Base-by-base conservation (phyloP, 2,113 vertebrate genomes). In the Aegypius monachus region DNA sequence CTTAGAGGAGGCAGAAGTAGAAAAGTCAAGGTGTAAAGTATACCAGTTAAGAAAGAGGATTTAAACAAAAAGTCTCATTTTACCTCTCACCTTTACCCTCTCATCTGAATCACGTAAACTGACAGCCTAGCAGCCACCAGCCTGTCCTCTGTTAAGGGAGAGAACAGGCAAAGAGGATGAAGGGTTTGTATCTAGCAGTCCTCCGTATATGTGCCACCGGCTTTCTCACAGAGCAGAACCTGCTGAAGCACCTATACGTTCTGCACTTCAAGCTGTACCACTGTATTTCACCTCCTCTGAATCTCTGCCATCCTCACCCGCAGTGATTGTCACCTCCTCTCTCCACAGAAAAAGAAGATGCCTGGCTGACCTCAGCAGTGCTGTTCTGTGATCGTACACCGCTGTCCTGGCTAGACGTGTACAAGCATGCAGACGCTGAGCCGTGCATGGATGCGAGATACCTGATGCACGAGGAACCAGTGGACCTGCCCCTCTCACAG, bases 361-460 rank as follows among this genome's bases (percentile, higher is more conserved):
- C 34, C 26, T 0, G 0, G 25, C 25, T n/a, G 68, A 65, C 43
- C 15, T 65, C 21, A 38, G 59, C 3, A 0, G 38, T 13, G 43
- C 11, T 50, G 11, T 26, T 65, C 34, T 2, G 5, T 16, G 29
- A 26, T 27, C 38, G 53, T 16, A 32, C 34, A 13, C 45, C 1
- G 0, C 45, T 3, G 0, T 32, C 68, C 72, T 42, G 34, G 55
- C 40, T 34, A 23, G 36, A 65, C 1, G 2, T 0, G 0, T 14
- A 38, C 0, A 3, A 50, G 62, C 9, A 19, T 0, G 17, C 11
- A 18, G 34, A 25, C n/a, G 19, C 34, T 10, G 40, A 56, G 52
- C 48, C 6, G 0, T 10, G 16, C 42, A n/a, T 0, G 0, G 50
- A 34, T 2, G 1, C 0, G 3, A 50, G 34, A 48, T 0, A 34